Base-by-base conservation (phyloP, 2,113 vertebrate genomes). In the Cervus canadensis region DNA sequence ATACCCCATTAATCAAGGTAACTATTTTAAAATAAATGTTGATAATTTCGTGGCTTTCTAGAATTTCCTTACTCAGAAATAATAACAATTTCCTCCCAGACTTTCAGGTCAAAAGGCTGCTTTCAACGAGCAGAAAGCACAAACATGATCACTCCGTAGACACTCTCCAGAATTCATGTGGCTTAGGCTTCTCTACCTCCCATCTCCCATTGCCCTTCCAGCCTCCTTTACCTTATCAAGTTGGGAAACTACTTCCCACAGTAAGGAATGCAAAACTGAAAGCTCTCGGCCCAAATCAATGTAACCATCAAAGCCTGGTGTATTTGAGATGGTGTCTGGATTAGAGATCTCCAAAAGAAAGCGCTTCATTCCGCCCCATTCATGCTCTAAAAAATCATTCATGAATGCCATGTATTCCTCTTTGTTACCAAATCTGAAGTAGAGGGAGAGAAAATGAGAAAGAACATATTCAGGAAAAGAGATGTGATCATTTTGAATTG, bases 361-460 rank as follows among this genome's bases (percentile, higher is more conserved):
- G 87, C 99, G 99, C 97, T 99, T 99, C 99, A 99, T 99, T 97
- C 99, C 99, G 56, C 99, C 99, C 99, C 99, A 99, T 96, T 99
- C 99, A 1, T 99, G 99, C 96, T 99, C 99, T 98, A 99, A 98
- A 97, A 99, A 99, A 98, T 99, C 99, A 83, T 99, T 99, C 99
- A 99, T 99, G 97, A 99, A 99, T 74, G 99, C 99, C 99, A 99
- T 99, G 97, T 99, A 99, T 97, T 99, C 99, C 93, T 99, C 99
- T 98, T 99, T 99, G 98, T 99, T 99, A 23, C 99, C 99, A 96
- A 99, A 99, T 98, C 99, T 99, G 97, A 62, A 59, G 56, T 11
- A 54, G 5, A 23, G 56, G 84, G 50, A 79, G 40, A 94, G 95
- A 52, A 62, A 97, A 97, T 16, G 81, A 96, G 86, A 96, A 89